Evolutionary conservation across 2,888 invertebrate genomes (phyloP).

Genomic region (Callosobruchus maculatus): DNA sequence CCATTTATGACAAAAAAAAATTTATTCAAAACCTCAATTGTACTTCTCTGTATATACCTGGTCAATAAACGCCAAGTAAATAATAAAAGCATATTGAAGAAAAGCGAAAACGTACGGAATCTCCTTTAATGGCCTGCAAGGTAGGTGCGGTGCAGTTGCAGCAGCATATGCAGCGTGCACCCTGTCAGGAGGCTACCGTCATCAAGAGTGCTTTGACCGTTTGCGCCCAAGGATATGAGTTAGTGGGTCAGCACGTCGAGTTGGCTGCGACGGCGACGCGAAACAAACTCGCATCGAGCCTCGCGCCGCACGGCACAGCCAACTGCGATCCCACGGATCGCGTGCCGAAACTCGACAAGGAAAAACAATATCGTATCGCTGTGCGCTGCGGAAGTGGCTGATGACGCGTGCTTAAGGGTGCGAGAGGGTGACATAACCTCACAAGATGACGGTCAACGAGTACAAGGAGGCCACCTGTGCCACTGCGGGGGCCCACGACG

Average conservation of each 20-base stretch:
- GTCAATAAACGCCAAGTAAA: too few species aligned
- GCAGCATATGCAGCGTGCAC: neutral
- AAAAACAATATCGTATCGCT: too few species aligned
- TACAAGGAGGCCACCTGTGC: constrained; percentile 54
- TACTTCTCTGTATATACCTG: too few species aligned
- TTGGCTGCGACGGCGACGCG: neutral
- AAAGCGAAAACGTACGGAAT: neutral
- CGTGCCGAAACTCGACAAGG: constrained; percentile 18
- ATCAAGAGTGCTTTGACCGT: constrained; percentile 47
- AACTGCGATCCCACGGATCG: constrained; percentile 29
- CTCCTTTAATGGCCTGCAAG: neutral
- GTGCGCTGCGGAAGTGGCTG: neutral
- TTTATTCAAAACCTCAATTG: too few species aligned
- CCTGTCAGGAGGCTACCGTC: neutral
- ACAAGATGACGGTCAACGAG: constrained; percentile 56
- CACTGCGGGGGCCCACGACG: constrained; percentile 43
- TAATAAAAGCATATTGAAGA: too few species aligned
- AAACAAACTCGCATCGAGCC: neutral
- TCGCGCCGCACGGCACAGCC: constrained; percentile 18
- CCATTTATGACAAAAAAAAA: too few species aligned
- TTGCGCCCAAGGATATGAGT: constrained; percentile 46
- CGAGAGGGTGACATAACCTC: constrained; percentile 6
- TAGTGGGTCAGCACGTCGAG: constrained; percentile 46
- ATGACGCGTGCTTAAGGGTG: constrained; percentile 7
- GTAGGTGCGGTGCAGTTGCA: too few species aligned